phyloP scores from a whole-genome alignment of 2,888 invertebrate species.

The Dinocampus coccinellae region DNA sequence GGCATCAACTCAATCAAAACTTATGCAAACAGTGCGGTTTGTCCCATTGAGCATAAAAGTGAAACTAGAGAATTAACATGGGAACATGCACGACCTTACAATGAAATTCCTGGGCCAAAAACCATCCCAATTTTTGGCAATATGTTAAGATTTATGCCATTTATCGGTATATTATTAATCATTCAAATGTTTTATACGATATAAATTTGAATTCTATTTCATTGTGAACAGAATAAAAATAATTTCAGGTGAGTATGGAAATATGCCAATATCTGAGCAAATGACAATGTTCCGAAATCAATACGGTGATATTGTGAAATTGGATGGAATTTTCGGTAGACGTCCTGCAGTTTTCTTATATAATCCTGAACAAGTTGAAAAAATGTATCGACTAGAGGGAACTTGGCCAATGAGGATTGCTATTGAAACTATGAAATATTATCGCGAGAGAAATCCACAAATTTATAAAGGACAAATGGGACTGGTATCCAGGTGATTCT shows the following conservation, averaged over 20 bases:
- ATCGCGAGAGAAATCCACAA: slow-evolving; percentile 65
- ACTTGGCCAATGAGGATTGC: slow-evolving; percentile 67
- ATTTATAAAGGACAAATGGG: slow-evolving; percentile 62
- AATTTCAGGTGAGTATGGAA: slow-evolving; percentile 52
- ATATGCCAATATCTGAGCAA: slow-evolving; percentile 40
- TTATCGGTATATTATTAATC: slow-evolving; percentile 48
- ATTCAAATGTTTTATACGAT: background rate
- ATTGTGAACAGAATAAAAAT: slow-evolving; percentile 11
- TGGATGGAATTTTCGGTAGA: slow-evolving; percentile 64
- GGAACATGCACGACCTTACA: slow-evolving; percentile 59
- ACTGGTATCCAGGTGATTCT: slow-evolving; percentile 53
- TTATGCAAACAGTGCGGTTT: slow-evolving; percentile 33
- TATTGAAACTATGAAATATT: slow-evolving; percentile 64
- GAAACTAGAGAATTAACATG: slow-evolving; percentile 26
- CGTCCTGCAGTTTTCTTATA: slow-evolving; percentile 53
- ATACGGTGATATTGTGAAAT: slow-evolving; percentile 69
- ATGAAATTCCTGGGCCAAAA: slow-evolving; percentile 71
- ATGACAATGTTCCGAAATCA: slow-evolving; percentile 51
- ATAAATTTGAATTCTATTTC: background rate
- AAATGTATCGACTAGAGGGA: slow-evolving; percentile 70
- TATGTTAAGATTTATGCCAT: slow-evolving; percentile 56
- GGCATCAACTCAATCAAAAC: slow-evolving; percentile 4
- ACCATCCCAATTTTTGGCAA: slow-evolving; percentile 69
- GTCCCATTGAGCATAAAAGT: slow-evolving; percentile 26
- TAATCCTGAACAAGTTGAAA: slow-evolving; percentile 53